These are phyloP conservation scores for Lamprologus speciosus DNA, from an alignment of 2,113 vertebrate genomes.

Conservation along the genomic window DNA sequence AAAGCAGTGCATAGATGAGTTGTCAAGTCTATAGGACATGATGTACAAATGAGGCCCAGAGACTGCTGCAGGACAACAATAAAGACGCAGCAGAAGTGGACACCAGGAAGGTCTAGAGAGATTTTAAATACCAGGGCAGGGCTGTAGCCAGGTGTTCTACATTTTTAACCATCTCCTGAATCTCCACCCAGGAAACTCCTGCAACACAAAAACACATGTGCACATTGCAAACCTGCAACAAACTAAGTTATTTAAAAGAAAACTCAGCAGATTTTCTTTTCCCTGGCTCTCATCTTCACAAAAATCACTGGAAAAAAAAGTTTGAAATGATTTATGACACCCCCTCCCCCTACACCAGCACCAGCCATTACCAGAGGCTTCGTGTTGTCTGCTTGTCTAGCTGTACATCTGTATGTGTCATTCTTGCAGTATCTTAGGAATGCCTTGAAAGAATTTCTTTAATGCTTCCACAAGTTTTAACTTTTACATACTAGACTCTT, in stretches of 20 bases:
- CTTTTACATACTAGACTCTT: neutral
- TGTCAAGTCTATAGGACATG: neutral
- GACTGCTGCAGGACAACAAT: neutral
- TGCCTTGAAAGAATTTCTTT: neutral
- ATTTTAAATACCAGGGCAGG: neutral
- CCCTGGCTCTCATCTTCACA: neutral
- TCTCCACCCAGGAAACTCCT: neutral
- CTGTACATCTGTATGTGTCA: neutral
- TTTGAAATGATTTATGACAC: neutral
- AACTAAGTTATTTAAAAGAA: neutral
- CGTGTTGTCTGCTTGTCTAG: neutral
- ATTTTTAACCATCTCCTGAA: neutral
- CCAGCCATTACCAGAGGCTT: neutral
- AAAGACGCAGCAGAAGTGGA: neutral
- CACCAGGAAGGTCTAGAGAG: neutral
- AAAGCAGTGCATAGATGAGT: neutral
- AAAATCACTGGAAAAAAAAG: neutral
- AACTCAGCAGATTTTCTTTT: neutral
- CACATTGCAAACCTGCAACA: neutral
- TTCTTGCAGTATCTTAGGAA: neutral
- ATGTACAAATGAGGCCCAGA: neutral
- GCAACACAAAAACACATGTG: neutral
- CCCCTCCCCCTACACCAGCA: rapidly evolving
- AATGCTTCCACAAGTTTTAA: neutral
- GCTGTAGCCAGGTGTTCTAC: neutral